Evolutionary conservation across 2,797 vertebrate genomes (phyloP).

Genomic region (Calcarius lapponicus): DNA sequence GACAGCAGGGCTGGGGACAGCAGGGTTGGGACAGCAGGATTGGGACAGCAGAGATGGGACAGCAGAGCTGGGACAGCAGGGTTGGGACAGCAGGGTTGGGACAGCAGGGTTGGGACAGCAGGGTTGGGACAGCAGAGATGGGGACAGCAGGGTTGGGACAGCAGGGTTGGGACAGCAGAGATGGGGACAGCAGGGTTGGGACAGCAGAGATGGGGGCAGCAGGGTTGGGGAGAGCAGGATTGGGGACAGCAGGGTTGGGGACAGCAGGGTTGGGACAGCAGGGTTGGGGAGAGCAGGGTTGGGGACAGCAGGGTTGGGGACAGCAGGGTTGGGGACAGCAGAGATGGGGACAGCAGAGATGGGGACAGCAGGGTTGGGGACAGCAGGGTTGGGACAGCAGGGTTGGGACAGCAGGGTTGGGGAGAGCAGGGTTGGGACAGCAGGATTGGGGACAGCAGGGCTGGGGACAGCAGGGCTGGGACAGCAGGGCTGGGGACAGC

Average conservation of each 20-base stretch:
- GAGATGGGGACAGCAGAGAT: not conserved
- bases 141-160: too few species aligned
- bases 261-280: too few species aligned
- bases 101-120: not conserved
- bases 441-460: not conserved
- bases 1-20: not conserved
- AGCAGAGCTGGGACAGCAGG: not conserved
- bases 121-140: too few species aligned
- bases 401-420: not conserved
- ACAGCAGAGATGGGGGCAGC: not conserved
- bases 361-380: not conserved
- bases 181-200: not conserved
- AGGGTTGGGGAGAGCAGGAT: not conserved
- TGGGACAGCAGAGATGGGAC: too few species aligned
- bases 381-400: not conserved
- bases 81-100: not conserved
- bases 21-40: too few species aligned
- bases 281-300: too few species aligned
- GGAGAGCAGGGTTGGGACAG: not conserved
- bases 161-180: not conserved
- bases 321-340: too few species aligned
- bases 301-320: too few species aligned
- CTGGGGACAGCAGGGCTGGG: not conserved
- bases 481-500: too few species aligned
- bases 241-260: too few species aligned